phyloP scores from a whole-genome alignment of 2,113 vertebrate genomes.

The Chroicocephalus ridibundus region DNA sequence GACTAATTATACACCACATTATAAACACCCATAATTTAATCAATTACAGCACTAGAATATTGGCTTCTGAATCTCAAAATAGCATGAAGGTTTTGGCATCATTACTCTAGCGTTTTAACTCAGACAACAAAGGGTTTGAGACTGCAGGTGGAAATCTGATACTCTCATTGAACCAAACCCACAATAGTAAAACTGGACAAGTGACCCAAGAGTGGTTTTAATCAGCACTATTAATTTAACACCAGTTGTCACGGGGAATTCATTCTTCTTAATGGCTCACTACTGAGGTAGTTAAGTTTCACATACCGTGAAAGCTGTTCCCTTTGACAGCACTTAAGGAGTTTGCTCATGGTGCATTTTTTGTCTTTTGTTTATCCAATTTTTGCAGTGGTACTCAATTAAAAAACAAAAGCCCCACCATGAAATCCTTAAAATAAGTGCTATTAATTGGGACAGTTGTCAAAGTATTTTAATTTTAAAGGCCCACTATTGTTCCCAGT shows the following conservation, averaged over 20 bases:
- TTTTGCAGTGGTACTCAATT: neutral
- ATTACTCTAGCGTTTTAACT: neutral
- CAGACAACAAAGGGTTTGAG: neutral
- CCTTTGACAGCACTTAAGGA: constrained; percentile 10
- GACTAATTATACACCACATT: neutral
- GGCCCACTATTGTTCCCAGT: neutral
- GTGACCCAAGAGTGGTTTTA: neutral
- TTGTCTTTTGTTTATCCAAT: constrained; percentile 4
- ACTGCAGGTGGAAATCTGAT: neutral
- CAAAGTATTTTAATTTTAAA: constrained; percentile 18
- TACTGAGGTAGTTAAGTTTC: neutral
- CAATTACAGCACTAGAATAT: neutral
- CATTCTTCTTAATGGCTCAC: neutral
- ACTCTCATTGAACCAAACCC: neutral
- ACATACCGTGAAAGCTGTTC: neutral
- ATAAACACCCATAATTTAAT: neutral
- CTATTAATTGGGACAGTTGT: neutral
- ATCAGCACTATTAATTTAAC: neutral
- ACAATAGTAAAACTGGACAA: neutral
- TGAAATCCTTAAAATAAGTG: neutral
- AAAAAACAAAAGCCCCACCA: constrained; percentile 1
- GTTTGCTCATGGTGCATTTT: neutral
- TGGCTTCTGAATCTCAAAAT: neutral
- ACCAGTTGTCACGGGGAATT: neutral
- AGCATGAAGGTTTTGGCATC: neutral